These are phyloP conservation scores for Iguana delicatissima DNA, from an alignment of 2,797 vertebrate species.

Conservation along the genomic window DNA sequence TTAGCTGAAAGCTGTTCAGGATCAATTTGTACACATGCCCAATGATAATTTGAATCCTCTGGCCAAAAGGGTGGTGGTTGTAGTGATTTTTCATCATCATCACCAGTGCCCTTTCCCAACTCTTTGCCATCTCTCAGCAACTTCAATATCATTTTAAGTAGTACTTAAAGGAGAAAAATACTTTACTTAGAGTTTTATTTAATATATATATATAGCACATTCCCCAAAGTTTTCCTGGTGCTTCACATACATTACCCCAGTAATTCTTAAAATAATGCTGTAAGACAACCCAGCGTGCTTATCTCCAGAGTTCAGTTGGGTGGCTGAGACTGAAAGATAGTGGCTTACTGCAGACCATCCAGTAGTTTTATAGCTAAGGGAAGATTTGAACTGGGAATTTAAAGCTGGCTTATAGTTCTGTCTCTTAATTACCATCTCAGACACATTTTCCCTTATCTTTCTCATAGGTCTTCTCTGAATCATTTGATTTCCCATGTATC, in stretches of 20 bases:
- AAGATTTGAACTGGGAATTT: not conserved
- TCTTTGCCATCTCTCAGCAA: not conserved
- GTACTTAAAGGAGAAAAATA: not conserved
- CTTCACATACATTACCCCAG: not conserved
- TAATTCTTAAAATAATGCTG: not conserved
- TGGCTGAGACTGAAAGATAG: constrained; percentile 2
- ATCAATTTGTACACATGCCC: not conserved
- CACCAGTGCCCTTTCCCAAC: not conserved
- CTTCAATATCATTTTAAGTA: not conserved
- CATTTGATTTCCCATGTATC: not conserved
- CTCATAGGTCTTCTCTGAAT: not conserved
- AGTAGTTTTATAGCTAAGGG: not conserved
- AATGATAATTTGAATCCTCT: too few species aligned
- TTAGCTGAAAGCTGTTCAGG: not conserved
- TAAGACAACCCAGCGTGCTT: not conserved
- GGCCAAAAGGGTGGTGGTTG: too few species aligned
- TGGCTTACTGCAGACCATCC: not conserved
- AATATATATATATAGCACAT: not conserved
- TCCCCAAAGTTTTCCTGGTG: not conserved
- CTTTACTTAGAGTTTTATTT: not conserved
- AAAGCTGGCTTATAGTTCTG: not conserved
- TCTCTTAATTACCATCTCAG: not conserved
- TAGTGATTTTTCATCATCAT: too few species aligned
- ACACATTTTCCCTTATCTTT: not conserved
- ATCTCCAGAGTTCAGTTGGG: not conserved